Evolutionary conservation across 2,113 vertebrate species (phyloP), one percentile per base, ranked within the genome.

Genomic region (Plecotus auritus): DNA sequence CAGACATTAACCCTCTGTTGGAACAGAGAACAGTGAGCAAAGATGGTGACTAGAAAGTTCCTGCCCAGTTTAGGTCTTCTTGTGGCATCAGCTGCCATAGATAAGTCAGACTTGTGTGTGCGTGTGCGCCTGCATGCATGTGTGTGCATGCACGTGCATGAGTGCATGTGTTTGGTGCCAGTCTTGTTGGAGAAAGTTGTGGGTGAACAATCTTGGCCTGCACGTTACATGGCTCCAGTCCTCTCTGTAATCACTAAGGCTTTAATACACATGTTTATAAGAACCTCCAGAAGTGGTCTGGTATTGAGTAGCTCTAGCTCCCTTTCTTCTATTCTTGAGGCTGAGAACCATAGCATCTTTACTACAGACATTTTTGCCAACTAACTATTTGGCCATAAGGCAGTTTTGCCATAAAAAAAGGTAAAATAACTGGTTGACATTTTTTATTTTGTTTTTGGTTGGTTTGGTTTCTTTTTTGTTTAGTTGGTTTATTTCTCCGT

Each of bases 81-180:
- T 2, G 42, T 40, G 45, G 73, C 30, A 37, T 56, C 10, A 77
- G 40, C 40, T 56, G 47, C 23, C 17, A 1, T 30, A 74, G 26
- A 64, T 37, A n/a, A 51, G 20, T 59, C n/a, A 69, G 67, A 17
- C 1, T 14, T 0, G 2, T 45, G 12, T 32, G 2, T 67, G 70
- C 9, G 2, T 5, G 8, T 1, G 20, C 0, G 1, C 56, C 56
- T 26, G 56, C 4, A 8, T 28, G 23, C 23, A 61, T 1, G 12
- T 9, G 13, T 7, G 4, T 4, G 17, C 3, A 2, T 8, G 22
- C 22, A 0, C 14, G 37, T 20, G 11, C 7, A 14, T 11, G 22
- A 22, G 26, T 56, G 28, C 47, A 13, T 30, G 51, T 49, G 28
- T 26, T 51, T 40, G 26, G 7, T 22, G 11, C 66, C 80, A 30